These are phyloP conservation scores for Saccostrea glomerata DNA, from an alignment of 1,140 invertebrate species.

Conservation along the genomic window DNA sequence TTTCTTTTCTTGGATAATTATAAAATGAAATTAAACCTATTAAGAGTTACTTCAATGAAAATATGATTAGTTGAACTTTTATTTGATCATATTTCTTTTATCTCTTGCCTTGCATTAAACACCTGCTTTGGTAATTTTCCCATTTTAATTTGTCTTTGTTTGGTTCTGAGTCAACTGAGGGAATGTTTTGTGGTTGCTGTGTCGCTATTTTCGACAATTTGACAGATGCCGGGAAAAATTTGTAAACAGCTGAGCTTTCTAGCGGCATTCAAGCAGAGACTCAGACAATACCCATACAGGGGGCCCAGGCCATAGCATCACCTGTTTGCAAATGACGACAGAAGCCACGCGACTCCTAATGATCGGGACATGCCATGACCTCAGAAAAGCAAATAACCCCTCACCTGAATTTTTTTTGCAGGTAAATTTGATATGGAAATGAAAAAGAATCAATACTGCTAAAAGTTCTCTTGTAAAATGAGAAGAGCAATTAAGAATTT, in stretches of 20 bases:
- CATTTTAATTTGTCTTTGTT: constrained; percentile 23
- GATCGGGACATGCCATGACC: constrained; percentile 15
- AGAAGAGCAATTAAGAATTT: neutral
- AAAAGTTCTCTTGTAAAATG: neutral
- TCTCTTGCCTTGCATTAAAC: neutral
- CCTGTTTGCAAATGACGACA: constrained; percentile 27
- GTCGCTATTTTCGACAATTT: constrained; percentile 26
- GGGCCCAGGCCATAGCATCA: neutral
- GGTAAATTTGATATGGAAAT: neutral
- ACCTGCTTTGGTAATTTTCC: constrained; percentile 4
- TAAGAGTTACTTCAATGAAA: neutral
- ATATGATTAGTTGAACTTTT: neutral
- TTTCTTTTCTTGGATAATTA: neutral
- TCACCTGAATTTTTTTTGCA: neutral
- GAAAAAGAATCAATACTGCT: neutral
- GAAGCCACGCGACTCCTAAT: constrained; percentile 4
- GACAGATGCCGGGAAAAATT: constrained; percentile 45
- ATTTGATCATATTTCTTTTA: constrained; percentile 10
- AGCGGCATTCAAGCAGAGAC: constrained; percentile 15
- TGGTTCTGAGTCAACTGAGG: neutral
- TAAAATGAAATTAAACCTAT: too few relatives aligned
- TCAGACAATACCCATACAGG: neutral
- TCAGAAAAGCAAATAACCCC: constrained; percentile 19
- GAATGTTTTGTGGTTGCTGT: constrained; percentile 16
- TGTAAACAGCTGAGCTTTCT: constrained; percentile 35